Evolutionary conservation across 2,888 invertebrate species (phyloP), one percentile per base, ranked within the genome.

Genomic region (Apamea monoglypha): DNA sequence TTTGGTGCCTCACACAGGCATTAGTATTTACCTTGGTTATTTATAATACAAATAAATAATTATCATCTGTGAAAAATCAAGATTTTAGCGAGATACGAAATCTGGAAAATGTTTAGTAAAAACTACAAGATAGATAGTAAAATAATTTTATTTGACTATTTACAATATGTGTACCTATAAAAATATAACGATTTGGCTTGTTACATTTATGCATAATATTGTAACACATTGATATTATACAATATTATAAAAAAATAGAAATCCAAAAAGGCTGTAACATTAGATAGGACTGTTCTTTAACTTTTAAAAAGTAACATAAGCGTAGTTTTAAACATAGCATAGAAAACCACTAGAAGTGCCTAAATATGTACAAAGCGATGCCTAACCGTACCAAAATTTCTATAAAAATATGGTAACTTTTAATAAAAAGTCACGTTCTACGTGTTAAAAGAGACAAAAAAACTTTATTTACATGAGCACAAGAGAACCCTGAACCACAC

Each of bases 131-230:
- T 29, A 18, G n/a, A 67, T 61, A 80, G 69, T 81, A 84, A 68
- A 78, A 86, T 78, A 78, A 70, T 56, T 88, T 82, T 88, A 88
- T 89, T 89, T 80, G 78, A 80, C 86, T 89, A 88, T 84, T 89
- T 89, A 89, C 89, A 90, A 81, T 78, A 85, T 72, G 76, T 86
- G 83, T 78, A 80, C 79, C 63, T 88, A 82, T 77, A 84, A 81
- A 89, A 87, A 87, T 76, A 84, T 81, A 87, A 85, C 66, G 50
- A 86, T 88, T 91, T 90, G 88, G 87, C 79, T 79, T 84, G 81
- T 78, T 84, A 83, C 69, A 82, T 79, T 86, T 80, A 83, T 81
- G 79, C 61, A 78, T 80, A 81, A 81, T 76, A 86, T 84, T 76
- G 67, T 76, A 81, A 83, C 69, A 72, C 5, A 71, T 64, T 69